These are phyloP conservation scores for Osmerus mordax DNA, from an alignment of 2,113 vertebrate genomes.

Conservation along the genomic window DNA sequence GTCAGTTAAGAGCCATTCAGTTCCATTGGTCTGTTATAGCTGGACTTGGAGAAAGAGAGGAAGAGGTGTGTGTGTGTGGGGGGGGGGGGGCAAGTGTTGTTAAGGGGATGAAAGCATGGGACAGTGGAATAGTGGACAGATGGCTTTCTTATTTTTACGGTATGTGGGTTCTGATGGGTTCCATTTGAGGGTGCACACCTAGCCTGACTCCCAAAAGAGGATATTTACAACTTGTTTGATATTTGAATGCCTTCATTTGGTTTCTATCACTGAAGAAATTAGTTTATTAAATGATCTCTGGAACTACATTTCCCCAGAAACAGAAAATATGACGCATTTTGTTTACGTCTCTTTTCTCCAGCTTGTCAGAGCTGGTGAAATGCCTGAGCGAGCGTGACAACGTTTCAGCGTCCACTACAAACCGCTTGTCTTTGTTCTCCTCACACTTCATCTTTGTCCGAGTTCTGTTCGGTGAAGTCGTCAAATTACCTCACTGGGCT, in stretches of 20 bases:
- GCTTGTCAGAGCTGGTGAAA: background rate
- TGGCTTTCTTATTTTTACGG: too few species aligned
- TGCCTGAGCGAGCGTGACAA: slow-evolving; percentile 7
- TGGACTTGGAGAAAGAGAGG: background rate
- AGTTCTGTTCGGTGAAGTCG: background rate
- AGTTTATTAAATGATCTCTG: background rate
- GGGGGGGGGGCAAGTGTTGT: background rate
- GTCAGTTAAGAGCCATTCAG: slow-evolving; percentile 17
- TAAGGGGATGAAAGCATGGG: too few species aligned
- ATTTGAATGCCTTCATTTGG: too few species aligned
- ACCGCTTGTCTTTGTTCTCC: background rate
- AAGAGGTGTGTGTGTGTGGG: background rate
- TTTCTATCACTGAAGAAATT: too few species aligned
- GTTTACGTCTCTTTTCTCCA: slow-evolving; percentile 1
- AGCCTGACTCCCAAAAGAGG: too few species aligned
- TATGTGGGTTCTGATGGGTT: too few species aligned
- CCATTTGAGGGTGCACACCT: too few species aligned
- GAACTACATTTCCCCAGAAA: background rate
- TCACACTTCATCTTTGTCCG: background rate
- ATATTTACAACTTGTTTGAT: too few species aligned
- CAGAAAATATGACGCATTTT: too few species aligned
- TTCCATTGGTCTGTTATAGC: background rate
- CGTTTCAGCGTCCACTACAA: background rate
- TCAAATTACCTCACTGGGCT: background rate
- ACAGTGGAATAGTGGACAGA: too few species aligned